Conservation (phyloP, 2,113 vertebrate genomes). For the Piaya cayana region DNA sequence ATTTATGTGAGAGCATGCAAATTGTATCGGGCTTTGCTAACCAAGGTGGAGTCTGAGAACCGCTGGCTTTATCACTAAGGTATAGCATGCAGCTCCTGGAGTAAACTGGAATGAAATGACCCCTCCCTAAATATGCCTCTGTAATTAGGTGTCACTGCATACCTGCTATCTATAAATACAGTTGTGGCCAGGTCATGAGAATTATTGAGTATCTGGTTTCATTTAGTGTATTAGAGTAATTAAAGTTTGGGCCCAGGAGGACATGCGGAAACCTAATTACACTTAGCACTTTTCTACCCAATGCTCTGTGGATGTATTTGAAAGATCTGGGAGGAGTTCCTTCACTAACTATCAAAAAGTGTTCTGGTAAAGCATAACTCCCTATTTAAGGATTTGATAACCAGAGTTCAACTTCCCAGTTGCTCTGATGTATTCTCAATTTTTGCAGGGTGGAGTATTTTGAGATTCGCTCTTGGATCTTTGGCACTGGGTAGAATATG, state of each 20-base stretch:
- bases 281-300: neutral
- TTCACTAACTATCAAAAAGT: neutral
- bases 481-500: neutral
- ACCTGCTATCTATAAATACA: neutral
- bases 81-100: neutral
- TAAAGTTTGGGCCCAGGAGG: neutral
- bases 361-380: neutral
- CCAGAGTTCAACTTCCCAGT: neutral
- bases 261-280: neutral
- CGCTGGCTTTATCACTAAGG: neutral
- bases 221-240: neutral
- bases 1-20: neutral
- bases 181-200: neutral
- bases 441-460: neutral
- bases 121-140: fast-evolving
- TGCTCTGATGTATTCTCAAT: neutral
- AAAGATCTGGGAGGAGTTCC: neutral
- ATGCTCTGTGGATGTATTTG: neutral
- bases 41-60: neutral
- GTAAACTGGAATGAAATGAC: neutral
- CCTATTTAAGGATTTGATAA: neutral
- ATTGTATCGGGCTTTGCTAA: neutral
- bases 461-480: neutral
- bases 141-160: neutral
- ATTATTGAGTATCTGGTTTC: neutral